Base-by-base conservation (phyloP, 2,888 invertebrate genomes). In the Temnothorax ravouxi region DNA sequence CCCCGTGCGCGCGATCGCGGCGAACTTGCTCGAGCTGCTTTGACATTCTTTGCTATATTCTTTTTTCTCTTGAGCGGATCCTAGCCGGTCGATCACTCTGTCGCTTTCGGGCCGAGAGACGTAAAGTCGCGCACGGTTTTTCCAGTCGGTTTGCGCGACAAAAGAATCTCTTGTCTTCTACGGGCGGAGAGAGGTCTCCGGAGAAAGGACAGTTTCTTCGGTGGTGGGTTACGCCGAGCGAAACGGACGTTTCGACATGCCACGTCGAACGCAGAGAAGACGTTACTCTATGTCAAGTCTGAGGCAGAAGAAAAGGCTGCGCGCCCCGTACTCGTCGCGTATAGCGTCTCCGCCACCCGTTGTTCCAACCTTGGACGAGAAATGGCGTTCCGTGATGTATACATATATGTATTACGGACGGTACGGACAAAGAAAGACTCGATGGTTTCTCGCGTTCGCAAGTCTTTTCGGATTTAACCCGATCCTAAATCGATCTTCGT, bases 71-170 rank as follows among this genome's bases (percentile, higher is more conserved):
- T 52, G 52, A 76, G 18, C 71, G 41, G n/a, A 77, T 77, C n/a
- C 61, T 2, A 25, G 41, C 41, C 25, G 41, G 29, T 75, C 76
- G 77, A 66, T 76, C 76, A 50, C 50, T 41, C 74, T 15, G 44
- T 72, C 74, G 80, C 62, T 64, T 54, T 76, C 82, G 76, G 52
- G 62, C 38, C 66, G 77, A 21, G 66, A 79, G 47, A 87, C 84
- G 89, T 89, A 83, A 89, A 89, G 86, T 87, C 87, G 85, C 66
- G 79, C 67, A 82, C 54, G 84, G 83, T 89, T 89, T 85, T 89
- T 89, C 86, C 89, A 67, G 77, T 86, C 84, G 84, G 89, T 89
- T 89, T 89, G 61, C 84, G 83, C 83, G 80, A 80, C 84, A 86
- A 88, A 89, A 88, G 88, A 81, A 88, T 84, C 87, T 85, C 83